These are phyloP conservation scores for Macrochelys suwanniensis DNA, from an alignment of 2,797 vertebrate species.

Conservation along the genomic window DNA sequence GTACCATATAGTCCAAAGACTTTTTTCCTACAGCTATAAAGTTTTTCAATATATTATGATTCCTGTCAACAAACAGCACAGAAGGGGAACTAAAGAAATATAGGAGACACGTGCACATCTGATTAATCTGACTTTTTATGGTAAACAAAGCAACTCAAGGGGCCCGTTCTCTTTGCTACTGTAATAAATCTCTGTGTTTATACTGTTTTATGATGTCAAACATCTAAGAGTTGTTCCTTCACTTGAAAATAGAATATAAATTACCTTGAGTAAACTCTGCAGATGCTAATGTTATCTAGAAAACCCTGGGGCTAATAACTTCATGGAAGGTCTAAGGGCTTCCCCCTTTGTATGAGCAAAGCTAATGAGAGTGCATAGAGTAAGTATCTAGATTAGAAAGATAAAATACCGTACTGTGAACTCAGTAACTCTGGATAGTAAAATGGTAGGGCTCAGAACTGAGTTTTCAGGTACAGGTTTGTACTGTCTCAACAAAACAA, in stretches of 20 bases:
- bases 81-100: constrained; percentile 52
- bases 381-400: background rate
- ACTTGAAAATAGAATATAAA: constrained; percentile 63
- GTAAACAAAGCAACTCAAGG: constrained; percentile 46
- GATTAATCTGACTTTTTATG: constrained; percentile 44
- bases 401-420: background rate
- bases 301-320: constrained; percentile 11
- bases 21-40: constrained; percentile 28
- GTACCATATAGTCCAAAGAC: background rate
- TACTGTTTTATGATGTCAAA: constrained; percentile 60
- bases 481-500: background rate
- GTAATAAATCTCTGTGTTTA: constrained; percentile 56
- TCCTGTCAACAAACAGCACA: constrained; percentile 31
- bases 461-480: background rate
- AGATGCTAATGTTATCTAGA: constrained; percentile 16
- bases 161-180: constrained; percentile 30
- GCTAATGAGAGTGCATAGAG: background rate
- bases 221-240: constrained; percentile 42
- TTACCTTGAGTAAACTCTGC: constrained; percentile 43
- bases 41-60: background rate
- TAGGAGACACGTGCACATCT: background rate
- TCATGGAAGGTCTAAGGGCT: constrained; percentile 11
- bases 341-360: background rate
- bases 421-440: background rate
- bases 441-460: background rate